Evolutionary conservation across 2,113 vertebrate genomes (phyloP).

Genomic region (Aegypius monachus): DNA sequence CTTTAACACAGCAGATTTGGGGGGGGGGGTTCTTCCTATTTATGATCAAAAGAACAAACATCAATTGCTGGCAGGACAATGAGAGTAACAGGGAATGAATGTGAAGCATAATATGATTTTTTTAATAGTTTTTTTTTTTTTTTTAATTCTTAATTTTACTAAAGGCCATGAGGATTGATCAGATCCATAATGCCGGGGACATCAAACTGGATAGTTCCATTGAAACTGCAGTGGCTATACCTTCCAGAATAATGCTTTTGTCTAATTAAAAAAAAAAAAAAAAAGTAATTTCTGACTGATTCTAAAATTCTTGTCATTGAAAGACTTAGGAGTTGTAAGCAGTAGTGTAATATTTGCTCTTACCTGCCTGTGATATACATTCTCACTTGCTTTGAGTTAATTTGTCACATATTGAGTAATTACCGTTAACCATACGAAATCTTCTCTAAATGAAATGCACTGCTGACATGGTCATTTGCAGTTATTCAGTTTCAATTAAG

Average conservation of each 20-base stretch:
- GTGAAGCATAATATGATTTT: neutral
- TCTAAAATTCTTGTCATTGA: neutral
- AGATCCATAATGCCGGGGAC: neutral
- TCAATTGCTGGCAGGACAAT: accelerated
- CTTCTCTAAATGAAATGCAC: neutral
- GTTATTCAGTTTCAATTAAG: neutral
- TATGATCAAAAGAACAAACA: neutral
- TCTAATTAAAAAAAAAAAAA: neutral
- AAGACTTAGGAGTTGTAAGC: neutral
- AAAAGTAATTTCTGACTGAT: neutral
- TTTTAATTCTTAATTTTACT: neutral
- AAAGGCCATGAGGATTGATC: neutral
- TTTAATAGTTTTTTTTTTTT: neutral
- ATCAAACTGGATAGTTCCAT: neutral
- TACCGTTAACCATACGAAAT: neutral
- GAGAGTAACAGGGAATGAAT: neutral
- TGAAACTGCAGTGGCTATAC: neutral
- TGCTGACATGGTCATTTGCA: neutral
- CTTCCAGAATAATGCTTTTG: neutral
- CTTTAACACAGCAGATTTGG: neutral
- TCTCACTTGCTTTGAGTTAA: neutral
- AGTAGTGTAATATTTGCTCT: neutral
- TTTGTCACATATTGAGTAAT: constrained; percentile 5
- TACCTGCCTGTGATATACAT: neutral
- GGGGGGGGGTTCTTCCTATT: neutral